Evolutionary conservation across 30 jellyfish, hydroid and myxozoan genomes (phyloP).

Genomic region (Turritopsis dohrnii): DNA sequence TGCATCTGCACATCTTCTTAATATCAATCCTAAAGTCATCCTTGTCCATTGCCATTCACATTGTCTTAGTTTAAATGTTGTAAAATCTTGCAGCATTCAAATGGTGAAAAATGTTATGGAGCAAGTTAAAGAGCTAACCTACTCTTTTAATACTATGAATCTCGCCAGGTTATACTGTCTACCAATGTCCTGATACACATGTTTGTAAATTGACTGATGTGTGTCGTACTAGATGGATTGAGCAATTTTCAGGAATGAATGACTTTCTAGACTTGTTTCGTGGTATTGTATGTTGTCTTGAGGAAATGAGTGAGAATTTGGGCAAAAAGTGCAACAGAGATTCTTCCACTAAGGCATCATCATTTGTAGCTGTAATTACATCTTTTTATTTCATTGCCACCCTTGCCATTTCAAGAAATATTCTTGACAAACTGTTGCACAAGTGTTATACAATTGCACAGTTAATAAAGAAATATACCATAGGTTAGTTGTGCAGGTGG

Average conservation of each 20-base stretch:
- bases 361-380: too few relatives aligned
- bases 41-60: slow-evolving; percentile 51
- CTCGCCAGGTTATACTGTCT: background rate
- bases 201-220: background rate
- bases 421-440: too few relatives aligned
- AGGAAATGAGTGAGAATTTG: slow-evolving; percentile 1
- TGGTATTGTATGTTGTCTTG: slow-evolving; percentile 17
- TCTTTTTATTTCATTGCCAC: background rate
- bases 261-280: background rate
- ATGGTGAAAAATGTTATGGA: slow-evolving; percentile 43
- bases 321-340: slow-evolving; percentile 17
- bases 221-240: too few relatives aligned
- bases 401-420: background rate
- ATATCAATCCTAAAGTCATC: slow-evolving; percentile 36
- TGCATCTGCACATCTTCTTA: slow-evolving; percentile 8
- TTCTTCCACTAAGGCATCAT: too few relatives aligned
- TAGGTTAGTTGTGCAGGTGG: too few relatives aligned
- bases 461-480: too few relatives aligned
- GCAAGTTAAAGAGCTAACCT: slow-evolving; percentile 8
- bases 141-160: background rate
- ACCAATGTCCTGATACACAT: background rate
- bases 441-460: too few relatives aligned
- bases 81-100: slow-evolving; percentile 37
- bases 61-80: slow-evolving; percentile 55
- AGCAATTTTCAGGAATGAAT: background rate